Percentiles rank a stretch among this genome's conserved stretches.
These are phyloP conservation scores for Aporophyla lueneburgensis DNA, from an alignment of 2,888 invertebrate genomes.

Conservation along the genomic window DNA sequence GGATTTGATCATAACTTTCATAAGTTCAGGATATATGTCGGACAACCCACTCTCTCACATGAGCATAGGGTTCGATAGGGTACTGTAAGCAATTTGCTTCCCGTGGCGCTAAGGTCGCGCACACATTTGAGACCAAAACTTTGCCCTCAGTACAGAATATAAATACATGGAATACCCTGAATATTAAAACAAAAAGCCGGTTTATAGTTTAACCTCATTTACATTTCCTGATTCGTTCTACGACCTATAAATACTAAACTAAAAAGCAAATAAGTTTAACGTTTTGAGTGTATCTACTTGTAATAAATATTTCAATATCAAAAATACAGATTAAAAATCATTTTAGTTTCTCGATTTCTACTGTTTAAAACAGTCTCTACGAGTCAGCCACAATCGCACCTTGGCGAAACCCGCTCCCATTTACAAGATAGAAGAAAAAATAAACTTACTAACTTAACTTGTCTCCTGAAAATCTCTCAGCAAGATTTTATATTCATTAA, in stretches of 20 bases:
- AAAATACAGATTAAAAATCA: neutral
- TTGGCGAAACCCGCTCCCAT: neutral
- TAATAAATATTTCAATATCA: neutral
- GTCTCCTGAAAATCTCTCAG: neutral
- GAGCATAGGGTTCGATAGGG: constrained; percentile 68
- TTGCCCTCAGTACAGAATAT: neutral
- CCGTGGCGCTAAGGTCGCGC: constrained; percentile 79
- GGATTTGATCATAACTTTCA: neutral
- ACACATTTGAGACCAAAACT: constrained; percentile 63
- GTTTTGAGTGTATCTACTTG: too few species aligned
- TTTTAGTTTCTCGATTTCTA: neutral
- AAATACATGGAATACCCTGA: neutral
- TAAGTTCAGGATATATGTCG: neutral
- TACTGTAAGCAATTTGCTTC: constrained; percentile 83
- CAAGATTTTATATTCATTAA: too few species aligned
- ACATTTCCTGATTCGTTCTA: neutral
- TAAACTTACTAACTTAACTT: neutral
- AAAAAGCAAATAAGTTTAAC: too few species aligned
- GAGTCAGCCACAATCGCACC: neutral
- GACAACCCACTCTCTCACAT: constrained; percentile 24
- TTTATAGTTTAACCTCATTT: neutral
- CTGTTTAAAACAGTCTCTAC: neutral
- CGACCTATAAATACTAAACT: too few species aligned
- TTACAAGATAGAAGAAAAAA: neutral
- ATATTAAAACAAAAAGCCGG: neutral